phyloP scores from a whole-genome alignment of 2,797 vertebrate genomes.

The Acridotheres tristis region DNA sequence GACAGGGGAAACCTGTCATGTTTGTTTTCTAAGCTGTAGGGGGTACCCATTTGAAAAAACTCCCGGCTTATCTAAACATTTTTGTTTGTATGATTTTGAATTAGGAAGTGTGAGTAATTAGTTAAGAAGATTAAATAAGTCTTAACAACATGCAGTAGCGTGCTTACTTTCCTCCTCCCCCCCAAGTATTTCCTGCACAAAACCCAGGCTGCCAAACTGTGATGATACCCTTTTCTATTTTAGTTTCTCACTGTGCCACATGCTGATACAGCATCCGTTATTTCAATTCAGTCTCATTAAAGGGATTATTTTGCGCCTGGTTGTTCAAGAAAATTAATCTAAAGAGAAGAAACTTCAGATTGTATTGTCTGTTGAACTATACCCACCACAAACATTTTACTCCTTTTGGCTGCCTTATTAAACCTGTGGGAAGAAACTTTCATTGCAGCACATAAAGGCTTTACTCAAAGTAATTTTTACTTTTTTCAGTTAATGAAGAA shows the following conservation, averaged over 20 bases:
- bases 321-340: constrained; percentile 52
- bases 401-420: constrained; percentile 46
- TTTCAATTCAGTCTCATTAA: constrained; percentile 39
- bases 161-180: constrained; percentile 31
- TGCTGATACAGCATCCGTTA: constrained; percentile 47
- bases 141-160: constrained; percentile 68
- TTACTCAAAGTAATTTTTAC: neutral
- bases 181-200: constrained; percentile 42
- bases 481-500: constrained; percentile 20
- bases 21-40: constrained; percentile 79
- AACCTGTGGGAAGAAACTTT: constrained; percentile 32
- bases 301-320: constrained; percentile 30
- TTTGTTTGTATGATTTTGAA: constrained; percentile 81
- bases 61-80: constrained; percentile 72
- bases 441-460: neutral
- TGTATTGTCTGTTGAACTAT: constrained; percentile 17
- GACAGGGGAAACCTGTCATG: constrained; percentile 67
- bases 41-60: constrained; percentile 76
- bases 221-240: constrained; percentile 43
- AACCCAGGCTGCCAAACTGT: constrained; percentile 26
- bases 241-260: constrained; percentile 54
- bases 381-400: constrained; percentile 28
- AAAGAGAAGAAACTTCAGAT: constrained; percentile 33
- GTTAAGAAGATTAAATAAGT: constrained; percentile 77
- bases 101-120: constrained; percentile 79